phyloP scores from a whole-genome alignment of 2,797 vertebrate genomes.

The Chloroceryle amazona region DNA sequence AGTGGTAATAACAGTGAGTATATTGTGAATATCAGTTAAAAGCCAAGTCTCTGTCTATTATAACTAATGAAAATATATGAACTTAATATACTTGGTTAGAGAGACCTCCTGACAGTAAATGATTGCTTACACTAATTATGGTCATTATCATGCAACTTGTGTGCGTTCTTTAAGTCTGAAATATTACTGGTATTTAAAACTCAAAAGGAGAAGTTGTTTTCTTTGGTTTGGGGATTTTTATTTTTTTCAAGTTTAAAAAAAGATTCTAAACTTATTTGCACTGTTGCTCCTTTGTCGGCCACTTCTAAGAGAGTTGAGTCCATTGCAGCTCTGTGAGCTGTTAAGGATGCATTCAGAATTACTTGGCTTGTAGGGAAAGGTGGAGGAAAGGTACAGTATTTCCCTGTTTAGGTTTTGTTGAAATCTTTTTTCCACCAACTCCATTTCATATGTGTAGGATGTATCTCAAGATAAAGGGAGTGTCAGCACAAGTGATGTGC shows the following conservation, averaged over 20 bases:
- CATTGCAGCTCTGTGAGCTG: not conserved
- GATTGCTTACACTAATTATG: slow-evolving; percentile 53
- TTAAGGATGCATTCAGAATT: not conserved
- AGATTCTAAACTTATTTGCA: not conserved
- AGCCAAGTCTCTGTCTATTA: slow-evolving; percentile 66
- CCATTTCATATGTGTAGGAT: not conserved
- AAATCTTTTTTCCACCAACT: not conserved
- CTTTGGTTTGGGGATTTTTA: too few species aligned
- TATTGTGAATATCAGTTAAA: slow-evolving; percentile 25
- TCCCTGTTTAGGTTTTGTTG: not conserved
- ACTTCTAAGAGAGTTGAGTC: not conserved
- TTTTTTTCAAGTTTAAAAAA: not conserved
- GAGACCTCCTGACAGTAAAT: slow-evolving; percentile 66
- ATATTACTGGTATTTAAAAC: not conserved
- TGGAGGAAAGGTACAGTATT: not conserved
- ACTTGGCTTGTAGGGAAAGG: not conserved
- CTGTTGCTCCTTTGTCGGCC: not conserved
- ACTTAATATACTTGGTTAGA: slow-evolving; percentile 68
- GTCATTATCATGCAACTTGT: not conserved
- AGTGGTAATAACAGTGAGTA: slow-evolving; percentile 60
- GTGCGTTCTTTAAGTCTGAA: not conserved
- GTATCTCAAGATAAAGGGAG: not conserved
- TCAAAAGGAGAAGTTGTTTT: too few species aligned
- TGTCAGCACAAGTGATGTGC: not conserved
- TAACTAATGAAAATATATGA: slow-evolving; percentile 64